Evolutionary conservation across 2,797 vertebrate genomes (phyloP).

Genomic region (Cyprinella venusta): DNA sequence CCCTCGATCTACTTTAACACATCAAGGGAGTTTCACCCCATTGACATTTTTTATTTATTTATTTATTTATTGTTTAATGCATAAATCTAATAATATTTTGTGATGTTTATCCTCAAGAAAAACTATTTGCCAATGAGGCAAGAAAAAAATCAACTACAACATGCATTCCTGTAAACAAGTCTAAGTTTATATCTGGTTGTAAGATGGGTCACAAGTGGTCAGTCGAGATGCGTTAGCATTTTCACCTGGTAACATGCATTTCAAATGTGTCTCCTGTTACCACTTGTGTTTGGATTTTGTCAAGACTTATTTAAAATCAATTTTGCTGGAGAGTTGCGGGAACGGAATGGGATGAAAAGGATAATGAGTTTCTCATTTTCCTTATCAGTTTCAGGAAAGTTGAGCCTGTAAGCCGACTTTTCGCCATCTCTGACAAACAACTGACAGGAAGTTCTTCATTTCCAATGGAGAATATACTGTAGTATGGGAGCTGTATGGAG

Average conservation of each 20-base stretch:
- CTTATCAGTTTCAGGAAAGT: background rate
- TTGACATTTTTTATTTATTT: too few relatives aligned
- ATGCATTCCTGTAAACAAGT: background rate
- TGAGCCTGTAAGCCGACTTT: background rate
- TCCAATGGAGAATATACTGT: background rate
- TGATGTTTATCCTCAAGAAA: background rate
- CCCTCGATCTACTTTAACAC: too few relatives aligned
- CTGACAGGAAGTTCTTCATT: background rate
- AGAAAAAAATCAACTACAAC: background rate
- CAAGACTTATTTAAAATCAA: background rate
- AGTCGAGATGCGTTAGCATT: background rate
- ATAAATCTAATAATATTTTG: background rate
- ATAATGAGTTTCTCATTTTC: background rate
- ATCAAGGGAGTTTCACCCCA: background rate
- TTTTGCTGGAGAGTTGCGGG: background rate
- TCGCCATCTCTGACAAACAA: background rate
- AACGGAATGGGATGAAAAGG: background rate
- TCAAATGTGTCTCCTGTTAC: background rate
- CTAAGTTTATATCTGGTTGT: background rate
- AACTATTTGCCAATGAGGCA: background rate
- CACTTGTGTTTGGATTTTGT: conserved; percentile 9
- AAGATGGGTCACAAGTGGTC: background rate
- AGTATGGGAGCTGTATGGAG: background rate
- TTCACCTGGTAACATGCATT: background rate
- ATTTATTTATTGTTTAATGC: background rate